Evolutionary conservation across 2,113 vertebrate genomes (phyloP).

Genomic region (Pseudolaguvia tuberculata): DNA sequence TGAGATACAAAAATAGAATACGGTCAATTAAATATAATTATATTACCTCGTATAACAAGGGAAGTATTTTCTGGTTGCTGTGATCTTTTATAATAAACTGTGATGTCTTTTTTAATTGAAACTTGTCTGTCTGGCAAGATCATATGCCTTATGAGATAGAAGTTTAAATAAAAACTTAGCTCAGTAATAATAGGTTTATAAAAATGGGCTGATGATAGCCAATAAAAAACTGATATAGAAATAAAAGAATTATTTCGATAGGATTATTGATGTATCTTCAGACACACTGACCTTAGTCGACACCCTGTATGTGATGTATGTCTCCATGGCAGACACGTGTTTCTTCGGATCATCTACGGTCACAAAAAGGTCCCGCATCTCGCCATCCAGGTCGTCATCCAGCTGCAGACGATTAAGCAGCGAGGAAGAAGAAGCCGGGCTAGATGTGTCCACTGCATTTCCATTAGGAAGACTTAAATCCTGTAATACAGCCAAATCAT

Average conservation of each 20-base stretch:
- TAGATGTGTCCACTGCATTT: slow-evolving; percentile 83
- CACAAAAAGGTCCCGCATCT: slow-evolving; percentile 94
- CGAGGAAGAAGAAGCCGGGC: slow-evolving; percentile 85
- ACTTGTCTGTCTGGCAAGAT: slow-evolving; percentile 36
- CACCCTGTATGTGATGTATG: slow-evolving; percentile 94
- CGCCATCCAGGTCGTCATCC: slow-evolving; percentile 85
- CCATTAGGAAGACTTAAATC: slow-evolving; percentile 87
- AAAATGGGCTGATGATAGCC: not conserved
- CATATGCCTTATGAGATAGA: no score
- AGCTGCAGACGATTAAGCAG: slow-evolving; percentile 90
- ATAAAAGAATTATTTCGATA: not conserved
- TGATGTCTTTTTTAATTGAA: slow-evolving; percentile 43
- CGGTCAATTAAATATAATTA: no score
- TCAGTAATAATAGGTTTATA: not conserved
- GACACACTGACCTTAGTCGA: slow-evolving; percentile 81
- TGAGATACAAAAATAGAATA: no score
- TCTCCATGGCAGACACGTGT: slow-evolving; percentile 97
- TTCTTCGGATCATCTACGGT: slow-evolving; percentile 96
- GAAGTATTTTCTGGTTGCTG: not conserved
- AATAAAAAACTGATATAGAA: no score
- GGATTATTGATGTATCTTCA: not conserved
- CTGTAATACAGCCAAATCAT: slow-evolving; percentile 55
- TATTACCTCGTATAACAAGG: no score
- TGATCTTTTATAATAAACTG: slow-evolving; percentile 17
- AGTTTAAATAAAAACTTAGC: no score